Evolutionary conservation across 2,113 vertebrate species (phyloP), one percentile per base, ranked within the genome.

Genomic region (Podilymbus podiceps): DNA sequence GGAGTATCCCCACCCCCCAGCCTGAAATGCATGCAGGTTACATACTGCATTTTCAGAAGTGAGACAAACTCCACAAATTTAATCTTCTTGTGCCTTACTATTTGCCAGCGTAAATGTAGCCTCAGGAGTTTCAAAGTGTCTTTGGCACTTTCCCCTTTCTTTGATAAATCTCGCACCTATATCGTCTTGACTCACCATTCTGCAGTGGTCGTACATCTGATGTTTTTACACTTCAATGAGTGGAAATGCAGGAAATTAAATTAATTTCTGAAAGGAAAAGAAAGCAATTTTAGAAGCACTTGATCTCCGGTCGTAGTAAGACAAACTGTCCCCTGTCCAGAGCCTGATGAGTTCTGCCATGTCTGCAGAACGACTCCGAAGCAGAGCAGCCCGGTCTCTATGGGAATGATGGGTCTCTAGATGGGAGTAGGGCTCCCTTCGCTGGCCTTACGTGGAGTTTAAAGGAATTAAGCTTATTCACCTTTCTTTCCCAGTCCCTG

Each of bases 321-420:
- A 42, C 4, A 73, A 91, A 14, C 19, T 79, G 62, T 16, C 28
- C 15, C 4, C 35, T 75, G 42, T 20, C 14, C 40, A 56, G 58
- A 76, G 50, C 24, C 38, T 21, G 62, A 25, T 68, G 49, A 68
- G 31, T 85, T 90, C 74, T 91, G 33, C 35, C 22, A 24, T 0
- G 0, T 12, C 15, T 59, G 38, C 0, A 5, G 50, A 66, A 21
- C 2, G 10, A 28, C 24, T 75, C 46, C 2, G 9, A 64, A 58
- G 53, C 53, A 53, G 13, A 38, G 35, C 53, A 66, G 18, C 46
- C 56, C 33, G 22, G 49, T 53, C 30, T 16, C 1, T 62, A 53
- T 20, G 53, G 67, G 46, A 66, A 69, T 30, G 28, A 3, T 72
- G 58, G 12, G 12, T 77, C 35, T n/a, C 33, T 52, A 38, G 14